Evolutionary conservation across 2,797 vertebrate genomes (phyloP).

Genomic region (Sternarchorhynchus goeldii): DNA sequence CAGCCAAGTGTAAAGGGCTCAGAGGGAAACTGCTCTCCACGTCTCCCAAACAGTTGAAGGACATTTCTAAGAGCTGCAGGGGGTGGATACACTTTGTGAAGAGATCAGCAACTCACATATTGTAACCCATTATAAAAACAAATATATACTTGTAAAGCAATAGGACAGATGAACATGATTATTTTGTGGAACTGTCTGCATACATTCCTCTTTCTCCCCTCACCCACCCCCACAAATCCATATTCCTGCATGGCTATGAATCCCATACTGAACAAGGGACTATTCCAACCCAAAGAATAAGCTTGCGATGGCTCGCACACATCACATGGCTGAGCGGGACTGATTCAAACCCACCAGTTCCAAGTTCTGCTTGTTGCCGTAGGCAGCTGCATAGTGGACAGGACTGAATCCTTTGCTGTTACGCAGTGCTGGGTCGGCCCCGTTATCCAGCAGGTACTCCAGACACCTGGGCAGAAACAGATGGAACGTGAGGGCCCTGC

Average conservation of each 20-base stretch:
- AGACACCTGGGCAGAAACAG: constrained; percentile 80
- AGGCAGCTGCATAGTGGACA: constrained; percentile 97
- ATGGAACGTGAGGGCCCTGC: not conserved
- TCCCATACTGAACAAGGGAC: too few species aligned
- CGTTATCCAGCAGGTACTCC: constrained; percentile 95
- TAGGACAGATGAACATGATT: too few species aligned
- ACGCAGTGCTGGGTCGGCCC: constrained; percentile 92
- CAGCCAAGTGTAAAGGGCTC: constrained; percentile 98
- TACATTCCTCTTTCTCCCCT: too few species aligned
- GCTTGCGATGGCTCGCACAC: too few species aligned
- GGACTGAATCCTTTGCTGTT: constrained; percentile 95
- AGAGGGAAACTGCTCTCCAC: constrained; percentile 94
- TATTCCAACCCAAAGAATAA: too few species aligned
- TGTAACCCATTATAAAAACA: too few species aligned
- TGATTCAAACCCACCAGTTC: constrained; percentile 83
- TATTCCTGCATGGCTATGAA: too few species aligned
- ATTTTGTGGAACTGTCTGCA: too few species aligned
- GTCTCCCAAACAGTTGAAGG: constrained; percentile 96
- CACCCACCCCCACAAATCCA: too few species aligned
- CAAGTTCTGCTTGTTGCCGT: constrained; percentile 94
- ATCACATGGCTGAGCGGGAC: too few species aligned
- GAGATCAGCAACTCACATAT: not conserved
- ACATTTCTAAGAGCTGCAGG: constrained; percentile 93
- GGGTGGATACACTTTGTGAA: not conserved
- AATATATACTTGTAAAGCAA: too few species aligned